A percentile compares a stretch with the other conserved stretches of the same genome.
phyloP scores from a whole-genome alignment of 2,113 vertebrate species.

The Vidua chalybeata region DNA sequence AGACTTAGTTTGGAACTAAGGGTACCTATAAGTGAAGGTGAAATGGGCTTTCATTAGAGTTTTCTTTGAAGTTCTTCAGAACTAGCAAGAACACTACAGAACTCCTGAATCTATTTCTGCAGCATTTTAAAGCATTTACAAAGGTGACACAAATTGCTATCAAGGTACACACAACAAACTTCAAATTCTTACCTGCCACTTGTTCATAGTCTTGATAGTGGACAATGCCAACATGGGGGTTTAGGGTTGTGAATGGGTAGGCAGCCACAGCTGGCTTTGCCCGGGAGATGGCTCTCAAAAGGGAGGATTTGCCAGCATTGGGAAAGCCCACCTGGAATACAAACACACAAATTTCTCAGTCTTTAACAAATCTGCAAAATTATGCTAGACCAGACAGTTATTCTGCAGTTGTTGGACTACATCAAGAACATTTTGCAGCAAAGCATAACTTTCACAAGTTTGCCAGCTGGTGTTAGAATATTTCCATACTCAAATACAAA shows the following conservation, averaged over 20 bases:
- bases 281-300: slow-evolving; percentile 89
- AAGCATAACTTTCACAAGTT: neutral
- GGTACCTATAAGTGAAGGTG: neutral
- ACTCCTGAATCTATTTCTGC: neutral
- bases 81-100: neutral
- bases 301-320: slow-evolving; percentile 93
- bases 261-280: slow-evolving; percentile 90
- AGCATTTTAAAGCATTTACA: neutral
- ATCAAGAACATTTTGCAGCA: neutral
- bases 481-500: neutral
- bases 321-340: slow-evolving; percentile 90
- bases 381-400: neutral
- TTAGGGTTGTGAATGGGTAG: slow-evolving; percentile 95
- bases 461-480: neutral
- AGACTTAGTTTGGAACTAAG: neutral
- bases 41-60: neutral
- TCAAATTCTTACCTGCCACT: slow-evolving; percentile 81
- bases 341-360: neutral
- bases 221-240: slow-evolving; percentile 90
- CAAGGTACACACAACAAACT: neutral
- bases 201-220: slow-evolving; percentile 88
- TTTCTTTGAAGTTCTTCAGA: neutral
- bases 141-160: neutral
- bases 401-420: neutral
- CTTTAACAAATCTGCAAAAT: neutral